A percentile compares a stretch with the other conserved stretches of the same genome.
Evolutionary conservation across 2,113 vertebrate species (phyloP).

Genomic region (Passerina amoena): DNA sequence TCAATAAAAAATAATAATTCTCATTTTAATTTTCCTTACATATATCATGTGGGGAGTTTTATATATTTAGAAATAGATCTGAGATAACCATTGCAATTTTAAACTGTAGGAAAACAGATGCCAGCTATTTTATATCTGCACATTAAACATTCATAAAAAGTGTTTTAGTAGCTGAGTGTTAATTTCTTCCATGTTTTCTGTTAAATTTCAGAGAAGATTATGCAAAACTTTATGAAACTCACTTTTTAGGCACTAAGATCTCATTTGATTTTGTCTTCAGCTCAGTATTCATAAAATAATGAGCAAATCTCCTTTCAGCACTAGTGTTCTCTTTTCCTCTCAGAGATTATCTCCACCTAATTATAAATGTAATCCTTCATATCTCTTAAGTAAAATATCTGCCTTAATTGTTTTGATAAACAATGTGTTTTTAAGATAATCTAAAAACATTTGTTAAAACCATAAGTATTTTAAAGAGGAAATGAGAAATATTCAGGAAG

Average conservation of each 20-base stretch:
- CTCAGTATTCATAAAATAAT: neutral
- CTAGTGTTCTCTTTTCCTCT: neutral
- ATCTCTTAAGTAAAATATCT: neutral
- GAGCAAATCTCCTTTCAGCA: neutral
- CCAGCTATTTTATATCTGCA: neutral
- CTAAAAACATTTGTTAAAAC: neutral
- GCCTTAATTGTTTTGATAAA: slow-evolving; percentile 3
- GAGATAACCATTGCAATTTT: neutral
- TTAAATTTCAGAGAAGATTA: neutral
- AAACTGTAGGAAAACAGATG: neutral
- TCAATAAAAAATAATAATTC: neutral
- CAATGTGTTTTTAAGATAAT: neutral
- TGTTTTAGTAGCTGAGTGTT: neutral
- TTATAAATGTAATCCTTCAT: neutral
- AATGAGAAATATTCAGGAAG: neutral
- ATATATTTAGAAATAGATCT: neutral
- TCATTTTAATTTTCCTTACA: neutral
- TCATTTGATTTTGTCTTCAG: neutral
- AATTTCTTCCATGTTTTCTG: neutral
- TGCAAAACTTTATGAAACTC: neutral
- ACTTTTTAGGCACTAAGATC: neutral
- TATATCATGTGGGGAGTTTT: accelerated
- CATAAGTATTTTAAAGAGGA: neutral
- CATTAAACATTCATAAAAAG: neutral
- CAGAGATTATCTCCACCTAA: neutral